Evolutionary conservation across 1,140 invertebrate genomes (phyloP).

Genomic region (Calephelis nemesis): DNA sequence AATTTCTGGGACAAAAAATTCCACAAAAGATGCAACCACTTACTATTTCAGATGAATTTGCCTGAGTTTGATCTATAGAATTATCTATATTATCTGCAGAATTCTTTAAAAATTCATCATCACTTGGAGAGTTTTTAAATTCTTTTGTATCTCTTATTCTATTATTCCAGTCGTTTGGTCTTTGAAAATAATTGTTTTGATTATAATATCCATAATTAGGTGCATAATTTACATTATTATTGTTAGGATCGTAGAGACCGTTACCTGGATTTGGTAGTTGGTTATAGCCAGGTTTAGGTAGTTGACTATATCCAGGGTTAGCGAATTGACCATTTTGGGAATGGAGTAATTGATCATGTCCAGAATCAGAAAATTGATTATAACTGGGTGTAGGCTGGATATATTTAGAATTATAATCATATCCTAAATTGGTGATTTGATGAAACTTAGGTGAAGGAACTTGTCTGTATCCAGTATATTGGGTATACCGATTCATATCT

Average conservation of each 20-base stretch:
- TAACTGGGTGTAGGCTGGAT: not conserved
- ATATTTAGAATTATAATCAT: not conserved
- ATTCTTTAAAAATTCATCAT: not conserved
- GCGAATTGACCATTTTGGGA: not conserved
- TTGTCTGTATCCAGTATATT: not conserved
- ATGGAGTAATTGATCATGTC: not conserved
- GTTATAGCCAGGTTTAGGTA: not conserved
- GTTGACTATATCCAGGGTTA: not conserved
- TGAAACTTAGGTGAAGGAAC: not conserved
- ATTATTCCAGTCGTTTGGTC: not conserved
- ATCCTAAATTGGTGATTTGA: not conserved
- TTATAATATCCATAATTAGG: not conserved
- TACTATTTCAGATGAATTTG: not conserved
- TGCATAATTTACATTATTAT: constrained; percentile 7
- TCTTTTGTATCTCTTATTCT: too few relatives aligned
- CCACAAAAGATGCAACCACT: constrained; percentile 1
- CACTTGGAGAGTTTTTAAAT: too few relatives aligned
- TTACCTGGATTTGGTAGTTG: constrained; percentile 6
- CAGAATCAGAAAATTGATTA: not conserved
- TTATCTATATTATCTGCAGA: not conserved
- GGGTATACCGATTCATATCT: not conserved
- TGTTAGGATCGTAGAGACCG: not conserved
- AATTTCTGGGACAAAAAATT: not conserved
- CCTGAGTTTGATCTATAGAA: not conserved
- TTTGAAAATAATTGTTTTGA: constrained; percentile 3